These are phyloP conservation scores for Lobophora halterata DNA, from an alignment of 2,888 invertebrate genomes.

Conservation along the genomic window DNA sequence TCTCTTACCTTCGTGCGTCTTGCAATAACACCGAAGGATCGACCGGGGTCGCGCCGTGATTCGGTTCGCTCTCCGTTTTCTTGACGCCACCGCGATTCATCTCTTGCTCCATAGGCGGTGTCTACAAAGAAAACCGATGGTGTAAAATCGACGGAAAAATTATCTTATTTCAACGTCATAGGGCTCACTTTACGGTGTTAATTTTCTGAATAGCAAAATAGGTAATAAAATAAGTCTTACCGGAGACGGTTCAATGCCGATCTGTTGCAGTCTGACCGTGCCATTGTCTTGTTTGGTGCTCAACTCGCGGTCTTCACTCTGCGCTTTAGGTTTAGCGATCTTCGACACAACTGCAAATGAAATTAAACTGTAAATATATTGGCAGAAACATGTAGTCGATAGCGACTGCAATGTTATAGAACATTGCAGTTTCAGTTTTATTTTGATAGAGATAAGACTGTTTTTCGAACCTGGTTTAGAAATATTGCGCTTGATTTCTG, in stretches of 20 bases:
- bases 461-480: slow-evolving; percentile 59
- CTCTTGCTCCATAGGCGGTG: slow-evolving; percentile 42
- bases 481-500: slow-evolving; percentile 66
- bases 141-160: too few relatives aligned
- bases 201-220: too few relatives aligned
- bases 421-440: not conserved
- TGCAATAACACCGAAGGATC: slow-evolving; percentile 79
- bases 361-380: slow-evolving; percentile 3
- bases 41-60: slow-evolving; percentile 64
- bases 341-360: slow-evolving; percentile 60
- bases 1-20: slow-evolving; percentile 71
- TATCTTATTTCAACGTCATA: too few relatives aligned
- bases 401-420: too few relatives aligned
- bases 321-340: slow-evolving; percentile 73
- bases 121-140: too few relatives aligned
- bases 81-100: slow-evolving; percentile 61
- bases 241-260: slow-evolving; percentile 73
- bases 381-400: too few relatives aligned
- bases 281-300: slow-evolving; percentile 58
- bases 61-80: slow-evolving; percentile 80
- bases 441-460: slow-evolving; percentile 1
- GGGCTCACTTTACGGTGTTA: too few relatives aligned
- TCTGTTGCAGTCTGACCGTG: slow-evolving; percentile 72
- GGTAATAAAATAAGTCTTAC: slow-evolving; percentile 42
- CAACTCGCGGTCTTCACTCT: slow-evolving; percentile 74